Evolutionary conservation across 37 sponge, comb jelly and placozoan genomes (phyloP).

Genomic region (Tethya wilhelma): DNA sequence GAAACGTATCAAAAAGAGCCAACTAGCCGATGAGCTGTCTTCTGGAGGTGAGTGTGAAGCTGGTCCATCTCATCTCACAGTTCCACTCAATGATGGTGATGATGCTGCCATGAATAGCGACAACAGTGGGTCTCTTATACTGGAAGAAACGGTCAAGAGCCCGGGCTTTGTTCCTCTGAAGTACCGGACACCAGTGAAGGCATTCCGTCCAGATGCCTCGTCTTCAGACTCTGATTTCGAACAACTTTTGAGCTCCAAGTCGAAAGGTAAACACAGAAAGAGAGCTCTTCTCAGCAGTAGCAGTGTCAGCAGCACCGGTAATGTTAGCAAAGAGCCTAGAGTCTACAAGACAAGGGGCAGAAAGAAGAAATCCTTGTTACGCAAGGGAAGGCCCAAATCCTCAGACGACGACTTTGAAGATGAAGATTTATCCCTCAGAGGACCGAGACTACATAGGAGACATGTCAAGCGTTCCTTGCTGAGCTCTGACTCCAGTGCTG

Average conservation of each 20-base stretch:
- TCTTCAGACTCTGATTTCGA: constrained; percentile 12
- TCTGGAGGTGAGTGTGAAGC: not conserved
- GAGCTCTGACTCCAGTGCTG: not conserved
- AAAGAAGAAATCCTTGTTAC: too few relatives aligned
- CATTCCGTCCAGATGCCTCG: not conserved
- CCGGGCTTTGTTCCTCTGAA: not conserved
- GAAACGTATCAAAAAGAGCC: too few relatives aligned
- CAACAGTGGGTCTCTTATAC: not conserved
- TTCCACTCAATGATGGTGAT: not conserved
- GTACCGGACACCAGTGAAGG: not conserved
- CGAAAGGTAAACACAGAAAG: not conserved
- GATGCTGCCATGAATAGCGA: not conserved
- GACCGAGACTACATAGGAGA: constrained; percentile 10
- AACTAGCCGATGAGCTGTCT: too few relatives aligned
- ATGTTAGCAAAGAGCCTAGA: not conserved
- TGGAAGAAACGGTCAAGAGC: too few relatives aligned
- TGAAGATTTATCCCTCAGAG: not conserved
- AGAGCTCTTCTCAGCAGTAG: constrained; percentile 15
- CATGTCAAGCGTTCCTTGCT: not conserved
- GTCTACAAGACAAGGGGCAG: not conserved
- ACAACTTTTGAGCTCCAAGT: not conserved
- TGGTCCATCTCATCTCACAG: too few relatives aligned
- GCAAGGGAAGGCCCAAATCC: not conserved
- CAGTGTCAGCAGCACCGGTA: not conserved
- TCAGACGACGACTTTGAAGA: constrained; percentile 5